phyloP scores from a whole-genome alignment of 2,888 invertebrate species.

The Acronicta psi region DNA sequence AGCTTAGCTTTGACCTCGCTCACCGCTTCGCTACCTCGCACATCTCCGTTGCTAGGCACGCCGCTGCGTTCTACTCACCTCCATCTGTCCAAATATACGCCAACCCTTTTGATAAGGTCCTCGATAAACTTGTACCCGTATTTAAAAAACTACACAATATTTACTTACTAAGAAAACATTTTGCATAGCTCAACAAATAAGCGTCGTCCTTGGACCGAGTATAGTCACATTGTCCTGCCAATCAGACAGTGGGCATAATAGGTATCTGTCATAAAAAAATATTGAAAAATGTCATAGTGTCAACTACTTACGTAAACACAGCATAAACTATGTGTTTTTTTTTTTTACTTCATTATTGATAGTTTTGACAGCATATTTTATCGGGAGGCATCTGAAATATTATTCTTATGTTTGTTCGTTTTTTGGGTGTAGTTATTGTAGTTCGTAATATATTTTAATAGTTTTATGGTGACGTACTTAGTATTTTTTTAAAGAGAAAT shows the following conservation, averaged over 20 bases:
- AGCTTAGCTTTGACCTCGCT: no score
- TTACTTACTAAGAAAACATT: no score
- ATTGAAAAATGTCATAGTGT: slow-evolving; percentile 12
- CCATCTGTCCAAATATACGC: slow-evolving; percentile 5
- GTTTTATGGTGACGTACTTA: no score
- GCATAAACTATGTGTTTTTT: slow-evolving; percentile 18
- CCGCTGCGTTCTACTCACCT: no score
- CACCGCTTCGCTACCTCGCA: no score
- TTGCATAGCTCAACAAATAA: no score
- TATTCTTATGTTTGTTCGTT: slow-evolving; percentile 21
- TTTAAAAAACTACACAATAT: slow-evolving; percentile 6
- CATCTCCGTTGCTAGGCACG: no score
- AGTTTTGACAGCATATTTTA: slow-evolving; percentile 20
- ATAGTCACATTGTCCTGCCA: not conserved
- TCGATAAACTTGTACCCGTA: no score
- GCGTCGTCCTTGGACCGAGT: no score
- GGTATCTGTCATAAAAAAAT: not conserved
- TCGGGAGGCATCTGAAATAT: slow-evolving; percentile 35
- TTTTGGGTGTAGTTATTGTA: no score
- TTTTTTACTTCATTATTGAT: slow-evolving; percentile 32
- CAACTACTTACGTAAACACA: slow-evolving; percentile 9
- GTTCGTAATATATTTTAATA: no score
- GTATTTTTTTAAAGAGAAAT: no score
- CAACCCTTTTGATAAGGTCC: slow-evolving; percentile 19
- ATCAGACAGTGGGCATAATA: not conserved